Conservation (phyloP, 2,113 vertebrate genomes). For the Paratilapia polleni region DNA sequence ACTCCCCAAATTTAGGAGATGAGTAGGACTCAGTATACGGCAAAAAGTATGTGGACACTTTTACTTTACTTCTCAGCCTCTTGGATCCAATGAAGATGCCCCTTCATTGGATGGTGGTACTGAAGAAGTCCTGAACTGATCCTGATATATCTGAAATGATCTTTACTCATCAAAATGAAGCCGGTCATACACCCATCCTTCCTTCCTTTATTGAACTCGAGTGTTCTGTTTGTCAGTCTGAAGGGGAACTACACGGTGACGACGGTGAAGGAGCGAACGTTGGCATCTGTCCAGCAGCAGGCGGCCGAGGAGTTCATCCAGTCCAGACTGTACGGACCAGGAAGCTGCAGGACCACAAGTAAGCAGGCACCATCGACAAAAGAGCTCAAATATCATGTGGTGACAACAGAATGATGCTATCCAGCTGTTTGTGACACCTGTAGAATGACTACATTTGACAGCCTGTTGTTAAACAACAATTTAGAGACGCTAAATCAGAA, state of each 20-base stretch:
- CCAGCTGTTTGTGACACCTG: too few relatives aligned
- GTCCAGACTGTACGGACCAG: slow-evolving; percentile 84
- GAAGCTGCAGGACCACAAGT: slow-evolving; percentile 85
- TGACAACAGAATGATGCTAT: too few relatives aligned
- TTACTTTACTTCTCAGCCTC: neutral
- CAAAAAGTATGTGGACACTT: too few relatives aligned
- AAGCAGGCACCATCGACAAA: slow-evolving; percentile 22
- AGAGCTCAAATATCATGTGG: neutral
- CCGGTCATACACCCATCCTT: rapidly evolving
- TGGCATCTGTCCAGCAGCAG: slow-evolving; percentile 75
- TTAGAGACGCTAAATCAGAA: too few relatives aligned
- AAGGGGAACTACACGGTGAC: slow-evolving; percentile 82
- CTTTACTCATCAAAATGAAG: neutral
- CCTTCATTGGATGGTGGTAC: too few relatives aligned
- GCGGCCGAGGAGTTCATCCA: slow-evolving; percentile 84
- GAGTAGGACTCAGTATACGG: neutral
- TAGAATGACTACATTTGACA: too few relatives aligned
- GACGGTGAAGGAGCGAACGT: slow-evolving; percentile 70
- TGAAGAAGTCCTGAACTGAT: neutral
- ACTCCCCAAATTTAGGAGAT: neutral
- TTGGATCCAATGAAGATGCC: neutral
- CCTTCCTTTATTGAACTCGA: neutral
- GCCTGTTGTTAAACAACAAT: too few relatives aligned
- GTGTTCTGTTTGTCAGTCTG: slow-evolving; percentile 69
- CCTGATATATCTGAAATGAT: rapidly evolving